Evolutionary conservation across 2,888 invertebrate species (phyloP), one percentile per base, ranked within the genome.

Genomic region (Pachliopta kotzebuea): DNA sequence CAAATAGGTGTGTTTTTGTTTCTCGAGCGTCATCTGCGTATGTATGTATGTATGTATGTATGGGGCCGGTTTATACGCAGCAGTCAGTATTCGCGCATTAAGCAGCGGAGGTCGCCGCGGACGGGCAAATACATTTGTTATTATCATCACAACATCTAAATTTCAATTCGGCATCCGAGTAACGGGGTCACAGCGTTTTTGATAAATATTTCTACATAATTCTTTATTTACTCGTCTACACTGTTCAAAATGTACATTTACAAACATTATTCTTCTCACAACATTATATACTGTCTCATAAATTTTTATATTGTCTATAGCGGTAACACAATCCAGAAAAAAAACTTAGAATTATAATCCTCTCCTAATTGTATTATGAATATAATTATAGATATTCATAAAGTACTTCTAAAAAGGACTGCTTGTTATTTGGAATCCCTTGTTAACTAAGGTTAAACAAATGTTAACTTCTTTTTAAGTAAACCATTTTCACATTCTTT

Each of bases 111-210:
- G 89, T 88, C 88, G 80, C 71, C 69, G 68, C 80, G 81, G 80
- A 84, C 86, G 84, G n/a, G 83, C 80, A 81, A 83, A 84, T 79
- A 83, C 75, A 86, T 88, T 85, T 85, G 82, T 81, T 86, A 86
- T 84, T 86, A 84, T 84, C 79, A 86, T 88, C 84, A 78, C 75
- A 72, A 72, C 75, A 90, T 90, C 80, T 89, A 81, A 87, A 90
- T 84, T 90, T 90, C 88, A 88, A 90, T 86, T 77, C 74, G 75
- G 74, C 76, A 77, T 77, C 78, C 79, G 76, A 85, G 81, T 88
- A 90, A 89, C 89, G 90, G 90, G 90, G 90, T 89, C 88, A 88
- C 76, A 72, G 81, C 78, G 79, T 79, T 84, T 84, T 84, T 80
- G 76, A 84, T 85, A 79, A 78, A 80, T 77, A 72, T 74, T 81